Base-by-base conservation (phyloP, 2,113 vertebrate species). In the Peromyscus californicus region DNA sequence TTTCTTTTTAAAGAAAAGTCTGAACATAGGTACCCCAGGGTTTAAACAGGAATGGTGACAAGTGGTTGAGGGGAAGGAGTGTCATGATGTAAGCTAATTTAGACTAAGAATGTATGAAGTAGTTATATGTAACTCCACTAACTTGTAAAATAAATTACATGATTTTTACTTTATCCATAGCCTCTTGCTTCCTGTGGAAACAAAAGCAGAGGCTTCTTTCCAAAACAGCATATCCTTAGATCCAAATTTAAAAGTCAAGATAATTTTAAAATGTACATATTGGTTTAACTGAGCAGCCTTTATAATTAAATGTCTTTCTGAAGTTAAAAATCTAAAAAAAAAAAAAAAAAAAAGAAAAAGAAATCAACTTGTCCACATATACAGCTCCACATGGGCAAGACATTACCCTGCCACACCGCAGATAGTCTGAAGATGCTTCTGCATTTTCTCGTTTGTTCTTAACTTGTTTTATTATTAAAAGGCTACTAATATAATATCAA, bases 381-480 rank as follows among this genome's bases (percentile, higher is more conserved):
- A 42, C 1, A 63, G 11, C 22, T 42, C 10, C 54, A 84, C 36
- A 63, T 29, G 36, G 11, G 13, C 59, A 63, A n/a, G 61, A 45
- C 11, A 72, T 17, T 57, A 5, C 29, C 1, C 5, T 48, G 1
- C 29, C 21, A 0, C 3, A 59, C 0, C 75, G 59, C 24, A 22
- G 11, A 76, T 29, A 33, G 11, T 59, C 65, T n/a, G 6, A 82
- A 80, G 21, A 59, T 94, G 54, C 4, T 51, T 74, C 22, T 72
- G 4, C 11, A 74, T 88, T 94, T 75, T 67, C 22, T 72, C 24
- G 39, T 42, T 33, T 42, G 2, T 2, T 57, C 80, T 42, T 48
- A 1, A 11, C 24, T 69, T 31, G 3, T 36, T 21, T 69, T 15
- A 45, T 86, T 48, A 63, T 86, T 45, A 31, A 83, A 26, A 83